Evolutionary conservation across 2,797 vertebrate species (phyloP).

Genomic region (Malacoctenus gilli): DNA sequence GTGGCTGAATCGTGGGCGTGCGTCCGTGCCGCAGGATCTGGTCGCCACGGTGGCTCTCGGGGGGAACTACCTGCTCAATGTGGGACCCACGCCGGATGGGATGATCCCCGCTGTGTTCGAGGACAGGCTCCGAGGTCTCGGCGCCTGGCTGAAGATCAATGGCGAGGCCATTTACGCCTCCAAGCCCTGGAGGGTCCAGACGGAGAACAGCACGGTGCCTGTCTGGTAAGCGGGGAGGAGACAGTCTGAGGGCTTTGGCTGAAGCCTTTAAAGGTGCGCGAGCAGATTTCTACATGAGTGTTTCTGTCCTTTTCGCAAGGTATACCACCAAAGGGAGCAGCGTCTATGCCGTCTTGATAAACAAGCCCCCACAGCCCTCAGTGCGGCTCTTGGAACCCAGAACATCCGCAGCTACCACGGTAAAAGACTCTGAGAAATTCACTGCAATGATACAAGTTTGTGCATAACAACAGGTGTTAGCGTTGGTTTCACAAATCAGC

Average conservation of each 20-base stretch:
- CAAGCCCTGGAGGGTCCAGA: constrained; percentile 89
- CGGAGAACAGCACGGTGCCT: constrained; percentile 79
- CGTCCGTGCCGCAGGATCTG: constrained; percentile 82
- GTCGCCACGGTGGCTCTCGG: constrained; percentile 88
- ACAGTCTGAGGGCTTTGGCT: too few species aligned
- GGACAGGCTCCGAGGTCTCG: constrained; percentile 89
- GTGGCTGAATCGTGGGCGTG: too few species aligned
- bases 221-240: constrained; percentile 84
- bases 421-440: too few species aligned
- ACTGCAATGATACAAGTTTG: too few species aligned
- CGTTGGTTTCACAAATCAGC: too few species aligned
- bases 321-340: constrained; percentile 68
- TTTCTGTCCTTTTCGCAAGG: background rate
- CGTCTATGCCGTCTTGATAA: constrained; percentile 86
- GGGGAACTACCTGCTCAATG: constrained; percentile 96
- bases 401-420: constrained; percentile 79
- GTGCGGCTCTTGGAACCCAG: constrained; percentile 80
- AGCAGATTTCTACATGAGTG: background rate
- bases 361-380: constrained; percentile 74
- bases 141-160: constrained; percentile 87
- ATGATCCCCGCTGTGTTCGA: constrained; percentile 89
- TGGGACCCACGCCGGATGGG: constrained; percentile 93
- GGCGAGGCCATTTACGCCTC: constrained; percentile 93
- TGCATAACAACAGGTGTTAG: too few species aligned
- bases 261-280: too few species aligned